Base-by-base conservation (phyloP, 2,888 invertebrate species). In the Emmelina monodactyla region DNA sequence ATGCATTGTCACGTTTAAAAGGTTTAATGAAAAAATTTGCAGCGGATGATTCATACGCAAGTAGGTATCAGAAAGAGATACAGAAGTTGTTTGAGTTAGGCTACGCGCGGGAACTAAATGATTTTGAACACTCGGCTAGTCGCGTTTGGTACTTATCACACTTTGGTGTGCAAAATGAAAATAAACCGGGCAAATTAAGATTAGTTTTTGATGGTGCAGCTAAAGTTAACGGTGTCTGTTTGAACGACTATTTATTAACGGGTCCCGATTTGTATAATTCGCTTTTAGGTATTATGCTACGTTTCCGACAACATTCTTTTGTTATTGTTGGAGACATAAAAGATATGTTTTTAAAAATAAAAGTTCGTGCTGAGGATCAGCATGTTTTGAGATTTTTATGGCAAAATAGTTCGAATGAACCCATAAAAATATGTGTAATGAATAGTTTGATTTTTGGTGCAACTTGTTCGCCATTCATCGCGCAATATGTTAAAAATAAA, bases 221-320 rank as follows among this genome's bases (percentile, higher is more conserved):
- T 9, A 45, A 44, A 31, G 41, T 42, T 2, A 32, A 41, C 7
- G 41, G 42, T 22, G 32, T 37, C 9, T 40, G 37, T 25, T 32
- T 44, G 1, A 43, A 43, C 28, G 39, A 38, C 34, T 41, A 34
- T 30, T 29, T 42, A 11, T 19, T 40, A 3, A 40, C 39, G 1
- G 47, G 43, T 2, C 42, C 45, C 6, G 47, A 47, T 28, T 38
- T 47, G 16, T 42, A 41, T 31, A 42, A 42, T 28, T 45, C 47
- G 1, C 32, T 45, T 4, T 34, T 44, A 22, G 44, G 45, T 7
- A 44, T 44, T 12, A 40, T 46, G 42, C 37, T 46, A 10, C 33
- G 42, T 11, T 45, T 47, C 22, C 41, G 46, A 1, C 38, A 41
- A 13, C 22, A 39, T 35, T 34, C 31, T 15, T 15, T 41, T 13